Conservation (phyloP, 2,113 vertebrate species). For the Perccottus glenii region DNA sequence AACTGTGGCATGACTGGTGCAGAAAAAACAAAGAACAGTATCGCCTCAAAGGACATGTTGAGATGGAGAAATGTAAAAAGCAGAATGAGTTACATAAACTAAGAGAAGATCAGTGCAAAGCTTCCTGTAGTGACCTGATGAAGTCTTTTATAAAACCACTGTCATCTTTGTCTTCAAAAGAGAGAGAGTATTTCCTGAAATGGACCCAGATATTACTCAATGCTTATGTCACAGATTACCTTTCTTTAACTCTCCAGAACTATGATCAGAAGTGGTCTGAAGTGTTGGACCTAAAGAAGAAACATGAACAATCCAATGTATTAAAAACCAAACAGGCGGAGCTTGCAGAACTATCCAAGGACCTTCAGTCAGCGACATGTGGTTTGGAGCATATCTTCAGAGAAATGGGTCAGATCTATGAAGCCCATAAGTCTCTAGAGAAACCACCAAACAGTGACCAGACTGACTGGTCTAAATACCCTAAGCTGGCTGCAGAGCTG, state of each 20-base stretch:
- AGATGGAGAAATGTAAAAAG: slow-evolving; percentile 62
- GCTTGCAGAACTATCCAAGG: slow-evolving; percentile 56
- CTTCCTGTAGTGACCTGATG: slow-evolving; percentile 21
- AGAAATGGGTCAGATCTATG: slow-evolving; percentile 81
- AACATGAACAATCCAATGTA: slow-evolving; percentile 17
- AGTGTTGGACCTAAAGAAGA: slow-evolving; percentile 52
- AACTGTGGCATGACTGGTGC: slow-evolving; percentile 73
- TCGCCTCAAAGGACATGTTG: slow-evolving; percentile 64
- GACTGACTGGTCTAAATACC: slow-evolving; percentile 47
- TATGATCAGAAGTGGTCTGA: slow-evolving; percentile 65
- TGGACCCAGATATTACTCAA: slow-evolving; percentile 70
- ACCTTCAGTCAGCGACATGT: slow-evolving; percentile 62
- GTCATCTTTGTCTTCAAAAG: slow-evolving; percentile 12
- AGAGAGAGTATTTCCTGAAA: slow-evolving; percentile 73
- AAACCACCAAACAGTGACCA: neutral
- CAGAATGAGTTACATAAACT: slow-evolving; percentile 62
- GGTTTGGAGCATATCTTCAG: slow-evolving; percentile 80
- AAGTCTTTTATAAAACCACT: slow-evolving; percentile 44
- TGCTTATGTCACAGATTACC: slow-evolving; percentile 33
- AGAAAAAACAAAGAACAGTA: slow-evolving; percentile 69
- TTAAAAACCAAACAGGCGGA: slow-evolving; percentile 29
- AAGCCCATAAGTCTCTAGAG: slow-evolving; percentile 61
- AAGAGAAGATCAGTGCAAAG: slow-evolving; percentile 56
- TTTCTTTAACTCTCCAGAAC: slow-evolving; percentile 48
- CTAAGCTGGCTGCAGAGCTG: slow-evolving; percentile 75